Conservation (phyloP, 2,797 vertebrate genomes). For the Emys orbicularis region DNA sequence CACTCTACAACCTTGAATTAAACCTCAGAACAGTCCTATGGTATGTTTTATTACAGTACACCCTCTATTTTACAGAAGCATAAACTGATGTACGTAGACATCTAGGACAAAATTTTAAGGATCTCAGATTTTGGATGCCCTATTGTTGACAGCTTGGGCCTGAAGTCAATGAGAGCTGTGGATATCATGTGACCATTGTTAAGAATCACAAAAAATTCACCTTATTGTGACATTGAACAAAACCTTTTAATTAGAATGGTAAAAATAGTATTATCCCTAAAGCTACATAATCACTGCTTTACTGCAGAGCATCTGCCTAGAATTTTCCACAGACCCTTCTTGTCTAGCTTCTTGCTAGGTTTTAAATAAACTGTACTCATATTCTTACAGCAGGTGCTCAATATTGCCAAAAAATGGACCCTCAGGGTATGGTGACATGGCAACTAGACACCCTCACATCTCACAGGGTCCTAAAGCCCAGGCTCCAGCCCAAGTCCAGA, state of each 20-base stretch:
- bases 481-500: too few species aligned
- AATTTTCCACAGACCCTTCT: neutral
- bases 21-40: neutral
- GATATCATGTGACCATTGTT: neutral
- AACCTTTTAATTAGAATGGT: neutral
- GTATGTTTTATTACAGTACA: neutral
- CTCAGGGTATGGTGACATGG: neutral
- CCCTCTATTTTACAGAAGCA: neutral
- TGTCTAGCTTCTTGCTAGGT: neutral
- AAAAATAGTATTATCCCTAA: rapidly evolving
- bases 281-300: neutral
- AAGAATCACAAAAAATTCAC: neutral
- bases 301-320: neutral
- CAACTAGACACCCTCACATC: neutral
- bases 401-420: neutral
- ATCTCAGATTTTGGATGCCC: neutral
- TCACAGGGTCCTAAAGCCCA: too few species aligned
- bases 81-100: neutral
- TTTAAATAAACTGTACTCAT: neutral
- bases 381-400: neutral
- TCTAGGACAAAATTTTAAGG: neutral
- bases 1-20: neutral
- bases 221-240: neutral
- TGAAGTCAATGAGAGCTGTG: neutral
- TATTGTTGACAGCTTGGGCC: neutral